phyloP scores from a whole-genome alignment of 2,888 invertebrate genomes.

The Kryphioiulus occultus region DNA sequence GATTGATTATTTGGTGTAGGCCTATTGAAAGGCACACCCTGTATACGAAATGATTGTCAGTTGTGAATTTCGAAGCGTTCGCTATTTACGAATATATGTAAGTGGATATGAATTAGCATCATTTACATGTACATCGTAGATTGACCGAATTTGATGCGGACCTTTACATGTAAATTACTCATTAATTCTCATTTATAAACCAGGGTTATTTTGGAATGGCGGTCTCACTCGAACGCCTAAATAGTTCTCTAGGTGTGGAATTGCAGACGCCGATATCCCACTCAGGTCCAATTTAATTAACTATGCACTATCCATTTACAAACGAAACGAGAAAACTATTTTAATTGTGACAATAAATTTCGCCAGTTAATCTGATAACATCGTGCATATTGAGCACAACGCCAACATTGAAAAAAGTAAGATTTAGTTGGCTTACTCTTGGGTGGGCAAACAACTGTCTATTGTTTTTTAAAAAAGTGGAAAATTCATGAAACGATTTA shows the following conservation, averaged over 20 bases:
- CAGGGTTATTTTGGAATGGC: neutral
- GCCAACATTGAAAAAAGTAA: neutral
- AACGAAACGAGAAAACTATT: neutral
- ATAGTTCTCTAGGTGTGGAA: neutral
- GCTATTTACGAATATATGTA: no score
- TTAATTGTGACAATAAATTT: slow-evolving; percentile 8
- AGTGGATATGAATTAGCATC: no score
- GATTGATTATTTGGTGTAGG: no score
- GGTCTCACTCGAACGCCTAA: neutral
- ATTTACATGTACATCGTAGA: neutral
- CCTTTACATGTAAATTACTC: neutral
- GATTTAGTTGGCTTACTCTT: neutral
- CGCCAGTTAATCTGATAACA: no score
- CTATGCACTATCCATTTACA: neutral
- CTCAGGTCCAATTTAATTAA: neutral
- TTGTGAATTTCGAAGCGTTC: no score
- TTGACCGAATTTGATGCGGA: neutral
- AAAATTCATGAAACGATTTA: neutral
- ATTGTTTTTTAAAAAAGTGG: neutral
- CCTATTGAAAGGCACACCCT: no score
- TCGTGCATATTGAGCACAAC: neutral
- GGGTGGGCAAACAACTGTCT: neutral
- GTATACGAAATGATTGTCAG: no score
- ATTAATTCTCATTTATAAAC: neutral
- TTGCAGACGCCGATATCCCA: neutral